Base-by-base conservation (phyloP, 2,113 vertebrate species). In the zebrafish (Danio rerio) region DNA sequence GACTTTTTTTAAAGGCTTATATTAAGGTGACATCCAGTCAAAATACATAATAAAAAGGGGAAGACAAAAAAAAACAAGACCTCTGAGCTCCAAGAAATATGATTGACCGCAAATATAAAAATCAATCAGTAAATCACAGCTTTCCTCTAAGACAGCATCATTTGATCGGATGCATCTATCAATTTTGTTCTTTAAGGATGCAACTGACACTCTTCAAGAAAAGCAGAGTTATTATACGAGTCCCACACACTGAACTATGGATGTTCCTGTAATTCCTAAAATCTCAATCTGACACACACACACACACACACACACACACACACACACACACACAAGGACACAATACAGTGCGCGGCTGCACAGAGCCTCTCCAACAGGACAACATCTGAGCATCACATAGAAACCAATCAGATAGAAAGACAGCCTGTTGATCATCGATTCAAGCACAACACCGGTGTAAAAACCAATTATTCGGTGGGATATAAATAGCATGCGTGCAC, bases 341-440 rank as follows among this genome's bases (percentile, higher is more conserved):
- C 16, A 58, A 31, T 31, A 31, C 31, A 31, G 31, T 5, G 13
- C 15, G 18, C 20, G 73, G 55, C 73, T 59, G 73, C 55, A 47
- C 73, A n/a, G 49, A 10, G n/a, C n/a, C 42, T 66, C 63, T n/a
- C 20, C 21, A 31, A 16, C 43, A 49, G 20, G 31, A 31, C 31
- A 31, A 31, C 31, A 52, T 42, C 40, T 21, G 43, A 56, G 53
- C 58, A 9, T 73, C 58, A 73, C 31, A 45, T 69, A 81, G 55
- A n/a, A 43, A 55, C 62, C 15, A 47, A 79, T n/a, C 59, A 52
- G 9, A 73, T 16, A 55, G n/a, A 81, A 2, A 58, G 43, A n/a
- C 63, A 82, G 74, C 81, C 81, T 82, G 81, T 82, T 82, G 71
- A 82, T 77, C 61, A 9, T 9, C 6, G 47, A 72, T 71, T 50